Percentiles rank a stretch among this genome's conserved stretches.
Conservation (phyloP, 2,797 vertebrate genomes). For the Sebastes umbrosus region DNA sequence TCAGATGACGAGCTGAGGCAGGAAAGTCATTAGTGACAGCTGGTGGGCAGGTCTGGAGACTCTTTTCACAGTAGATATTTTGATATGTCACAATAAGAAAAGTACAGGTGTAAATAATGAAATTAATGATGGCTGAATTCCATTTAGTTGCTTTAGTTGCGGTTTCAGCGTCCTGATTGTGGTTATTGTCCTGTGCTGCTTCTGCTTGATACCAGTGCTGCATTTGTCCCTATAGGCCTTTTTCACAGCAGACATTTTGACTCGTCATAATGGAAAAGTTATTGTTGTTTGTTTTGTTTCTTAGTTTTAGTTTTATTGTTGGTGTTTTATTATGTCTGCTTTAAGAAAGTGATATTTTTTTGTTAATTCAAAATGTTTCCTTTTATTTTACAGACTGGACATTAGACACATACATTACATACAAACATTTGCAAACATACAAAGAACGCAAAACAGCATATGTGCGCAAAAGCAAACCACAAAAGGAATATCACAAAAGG, state of each 20-base stretch:
- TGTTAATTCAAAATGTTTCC: no score
- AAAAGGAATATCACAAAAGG: no score
- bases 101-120: background rate
- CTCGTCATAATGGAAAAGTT: background rate
- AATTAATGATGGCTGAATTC: background rate
- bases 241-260: background rate
- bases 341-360: no score
- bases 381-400: no score
- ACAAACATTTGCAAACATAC: no score
- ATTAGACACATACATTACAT: no score
- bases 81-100: background rate
- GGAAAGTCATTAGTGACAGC: background rate
- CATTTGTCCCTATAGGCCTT: background rate
- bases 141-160: background rate
- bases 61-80: background rate
- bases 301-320: no score
- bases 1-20: background rate
- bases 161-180: background rate
- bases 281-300: no score
- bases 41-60: background rate
- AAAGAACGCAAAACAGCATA: no score
- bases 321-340: no score
- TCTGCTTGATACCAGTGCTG: background rate
- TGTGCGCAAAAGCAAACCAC: no score
- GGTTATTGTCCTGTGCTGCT: background rate